Evolutionary conservation across 2,113 vertebrate species (phyloP), one percentile per base, ranked within the genome.

Genomic region (Ailuropoda melanoleuca): DNA sequence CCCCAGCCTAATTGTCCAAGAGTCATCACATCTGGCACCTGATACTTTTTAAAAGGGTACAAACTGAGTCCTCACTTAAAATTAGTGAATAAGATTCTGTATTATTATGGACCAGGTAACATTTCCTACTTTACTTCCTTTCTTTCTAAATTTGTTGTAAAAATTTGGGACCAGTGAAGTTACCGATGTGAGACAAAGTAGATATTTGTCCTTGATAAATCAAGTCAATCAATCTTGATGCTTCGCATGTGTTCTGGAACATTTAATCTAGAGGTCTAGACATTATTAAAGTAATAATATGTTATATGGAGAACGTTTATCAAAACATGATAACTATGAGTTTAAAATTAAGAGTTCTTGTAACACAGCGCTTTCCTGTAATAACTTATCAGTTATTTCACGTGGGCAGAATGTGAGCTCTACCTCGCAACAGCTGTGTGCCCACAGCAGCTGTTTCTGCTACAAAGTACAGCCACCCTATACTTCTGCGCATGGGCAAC

Each of bases 121-220:
- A 75, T 46, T 72, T 92, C 24, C 21, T 37, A 34, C n/a, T 91
- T 93, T 94, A 72, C 53, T 93, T 53, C 21, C 93, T 77, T 94
- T 77, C 2, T 72, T 64, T 89, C 21, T 64, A 96, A 92, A 78
- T 74, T 58, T 34, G 6, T n/a, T 18, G 21, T 95, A 72, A 93
- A 96, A 75, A 12, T 19, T 84, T 70, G 50, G 17, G 9, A 14
- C 15, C 1, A 39, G 10, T 39, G 39, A 83, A 56, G 56, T 85
- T 74, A 68, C 13, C 34, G 9, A 24, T 10, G 8, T 43, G 56
- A 91, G 43, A 96, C 43, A 84, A 68, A 88, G 11, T 13, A 58
- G 48, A 12, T 72, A 58, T 15, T 95, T 75, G 92, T 93, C 23
- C n/a, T 83, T 84, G 24, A 48, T 58, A 50, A 90, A 72, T 39